Conservation (phyloP, 2,888 invertebrate species). For the Lochmaea crataegi region DNA sequence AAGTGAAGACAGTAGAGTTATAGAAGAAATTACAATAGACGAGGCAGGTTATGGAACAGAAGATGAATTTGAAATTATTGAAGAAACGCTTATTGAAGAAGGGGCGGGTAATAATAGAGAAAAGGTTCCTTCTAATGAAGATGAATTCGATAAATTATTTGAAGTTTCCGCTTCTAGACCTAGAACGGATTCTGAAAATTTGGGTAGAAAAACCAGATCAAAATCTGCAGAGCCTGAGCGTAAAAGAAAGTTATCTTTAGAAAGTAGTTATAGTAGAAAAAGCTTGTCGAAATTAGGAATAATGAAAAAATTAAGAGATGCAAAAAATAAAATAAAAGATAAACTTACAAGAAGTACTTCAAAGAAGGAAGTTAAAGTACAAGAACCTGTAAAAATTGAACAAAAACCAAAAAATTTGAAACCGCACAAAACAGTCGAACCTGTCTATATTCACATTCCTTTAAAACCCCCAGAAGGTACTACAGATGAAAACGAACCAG, state of each 20-base stretch:
- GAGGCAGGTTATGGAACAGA: background rate
- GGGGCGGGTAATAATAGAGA: constrained; percentile 13
- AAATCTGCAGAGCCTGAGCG: constrained; percentile 58
- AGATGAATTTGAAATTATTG: background rate
- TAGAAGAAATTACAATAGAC: background rate
- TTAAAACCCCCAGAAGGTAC: constrained; percentile 61
- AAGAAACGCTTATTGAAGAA: background rate
- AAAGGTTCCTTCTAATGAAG: constrained; percentile 32
- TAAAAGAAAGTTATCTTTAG: constrained; percentile 56
- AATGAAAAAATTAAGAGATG: constrained; percentile 58
- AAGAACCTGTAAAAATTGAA: constrained; percentile 37
- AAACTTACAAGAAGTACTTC: constrained; percentile 48
- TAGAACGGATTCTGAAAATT: constrained; percentile 20
- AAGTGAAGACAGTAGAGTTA: background rate
- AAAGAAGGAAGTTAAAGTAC: constrained; percentile 45
- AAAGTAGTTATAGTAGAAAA: constrained; percentile 58
- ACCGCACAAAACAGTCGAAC: constrained; percentile 46
- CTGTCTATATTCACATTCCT: constrained; percentile 63
- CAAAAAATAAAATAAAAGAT: constrained; percentile 59
- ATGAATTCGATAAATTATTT: constrained; percentile 49
- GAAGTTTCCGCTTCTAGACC: constrained; percentile 40
- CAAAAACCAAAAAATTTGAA: constrained; percentile 42
- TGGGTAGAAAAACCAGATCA: constrained; percentile 46
- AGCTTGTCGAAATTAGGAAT: constrained; percentile 56
- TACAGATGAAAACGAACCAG: constrained; percentile 57